A percentile compares a stretch with the other conserved stretches of the same genome.
These are phyloP conservation scores for Lepidocyrtoides sp. DNA, from an alignment of 2,888 invertebrate species.

Conservation along the genomic window DNA sequence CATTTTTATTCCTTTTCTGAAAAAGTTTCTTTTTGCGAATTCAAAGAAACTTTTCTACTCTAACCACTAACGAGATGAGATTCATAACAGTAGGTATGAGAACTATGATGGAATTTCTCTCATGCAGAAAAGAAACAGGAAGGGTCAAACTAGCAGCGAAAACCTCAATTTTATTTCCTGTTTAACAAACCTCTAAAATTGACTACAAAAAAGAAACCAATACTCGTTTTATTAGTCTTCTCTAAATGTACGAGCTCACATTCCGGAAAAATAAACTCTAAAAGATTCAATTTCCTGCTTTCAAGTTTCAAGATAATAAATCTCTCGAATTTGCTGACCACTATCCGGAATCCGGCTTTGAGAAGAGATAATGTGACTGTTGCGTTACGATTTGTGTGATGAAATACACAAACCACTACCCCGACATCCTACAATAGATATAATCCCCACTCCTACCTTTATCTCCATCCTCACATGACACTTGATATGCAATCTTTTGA, in stretches of 20 bases:
- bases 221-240: neutral
- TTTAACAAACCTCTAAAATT: slow-evolving; percentile 13
- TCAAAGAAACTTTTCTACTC: neutral
- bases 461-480: too few relatives aligned
- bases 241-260: neutral
- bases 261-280: slow-evolving; percentile 27
- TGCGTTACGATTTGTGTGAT: neutral
- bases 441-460: too few relatives aligned
- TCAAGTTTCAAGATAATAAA: neutral
- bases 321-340: neutral
- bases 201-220: slow-evolving; percentile 7
- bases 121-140: neutral
- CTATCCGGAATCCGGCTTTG: too few relatives aligned
- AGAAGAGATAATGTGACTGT: neutral
- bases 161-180: slow-evolving; percentile 43
- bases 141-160: neutral
- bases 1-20: slow-evolving; percentile 38
- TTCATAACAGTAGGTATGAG: neutral
- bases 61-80: neutral
- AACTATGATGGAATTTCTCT: neutral
- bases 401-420: too few relatives aligned
- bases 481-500: too few relatives aligned
- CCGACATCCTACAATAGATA: too few relatives aligned
- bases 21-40: slow-evolving; percentile 10
- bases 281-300: slow-evolving; percentile 33